Evolutionary conservation across 2,113 vertebrate genomes (phyloP), one percentile per base, ranked within the genome.

Genomic region (Propithecus coquereli): DNA sequence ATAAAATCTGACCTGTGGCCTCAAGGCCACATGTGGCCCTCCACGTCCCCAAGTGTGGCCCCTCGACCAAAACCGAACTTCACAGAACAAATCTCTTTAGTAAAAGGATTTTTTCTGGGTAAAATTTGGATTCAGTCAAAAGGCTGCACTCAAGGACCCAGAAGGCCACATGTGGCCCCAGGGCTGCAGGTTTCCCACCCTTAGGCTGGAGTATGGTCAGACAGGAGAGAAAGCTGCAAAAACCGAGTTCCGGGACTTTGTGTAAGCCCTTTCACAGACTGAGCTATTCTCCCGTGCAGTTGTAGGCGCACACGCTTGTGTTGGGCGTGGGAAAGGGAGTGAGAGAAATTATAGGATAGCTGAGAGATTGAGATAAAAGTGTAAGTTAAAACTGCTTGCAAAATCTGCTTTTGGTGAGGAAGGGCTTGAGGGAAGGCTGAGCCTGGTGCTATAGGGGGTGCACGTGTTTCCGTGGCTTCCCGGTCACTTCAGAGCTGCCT

Each of bases 391-490:
- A 32, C 76, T 50, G 40, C 57, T 47, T 14, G 54, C 14, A 23
- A 6, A 80, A 8, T 6, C 25, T 32, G 4, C 71, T 23, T 2
- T 57, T 50, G 43, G 61, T 18, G 13, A 70, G 54, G 32, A 14
- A n/a, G 9, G 22, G 14, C 32, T 40, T 4, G 86, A 7, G 84
- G 70, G 37, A n/a, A 11, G 54, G 20, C 17, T 5, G 81, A 23
- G 54, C n/a, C 8, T 1, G 0, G 2, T 7, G 32, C 16, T 2
- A 23, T 5, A 2, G 0, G 18, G 1, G 8, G 8, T 17, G 0
- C 0, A 7, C 13, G 50, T 50, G 22, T 3, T 4, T 11, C 5
- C 47, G 52, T 30, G 52, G 30, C 34, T 11, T 50, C 57, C 34
- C 8, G 1, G 0, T 61, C 27, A 7, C 52, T 16, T 22, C 40